Evolutionary conservation across 1,140 invertebrate genomes (phyloP).

Genomic region (Doryteuthis pealeii): DNA sequence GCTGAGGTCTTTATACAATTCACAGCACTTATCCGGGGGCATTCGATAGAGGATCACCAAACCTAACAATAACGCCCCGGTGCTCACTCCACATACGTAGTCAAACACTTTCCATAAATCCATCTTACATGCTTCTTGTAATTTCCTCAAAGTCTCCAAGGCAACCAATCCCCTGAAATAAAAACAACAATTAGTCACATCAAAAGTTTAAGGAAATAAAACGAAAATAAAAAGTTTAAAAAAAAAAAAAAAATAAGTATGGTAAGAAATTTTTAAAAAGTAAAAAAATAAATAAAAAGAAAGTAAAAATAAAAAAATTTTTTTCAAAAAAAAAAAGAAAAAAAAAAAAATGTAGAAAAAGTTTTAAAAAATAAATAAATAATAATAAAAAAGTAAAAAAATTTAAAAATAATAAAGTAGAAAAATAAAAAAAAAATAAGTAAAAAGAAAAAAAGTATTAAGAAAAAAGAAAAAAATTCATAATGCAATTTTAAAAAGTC

Average conservation of each 20-base stretch:
- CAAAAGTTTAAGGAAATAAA: too few species aligned
- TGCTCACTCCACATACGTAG: conserved; percentile 89
- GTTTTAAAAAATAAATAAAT: too few species aligned
- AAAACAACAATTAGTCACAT: conserved; percentile 23
- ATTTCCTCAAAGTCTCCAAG: conserved; percentile 75
- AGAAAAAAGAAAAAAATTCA: too few species aligned
- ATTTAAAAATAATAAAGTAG: too few species aligned
- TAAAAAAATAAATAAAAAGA: neutral
- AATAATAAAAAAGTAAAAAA: too few species aligned
- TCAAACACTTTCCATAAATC: conserved; percentile 73
- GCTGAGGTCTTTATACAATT: conserved; percentile 72
- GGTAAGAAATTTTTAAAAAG: neutral
- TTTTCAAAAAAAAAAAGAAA: too few species aligned
- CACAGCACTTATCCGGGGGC: conserved; percentile 68
- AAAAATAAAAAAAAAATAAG: too few species aligned
- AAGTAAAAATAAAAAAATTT: too few species aligned
- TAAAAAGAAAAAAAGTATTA: too few species aligned
- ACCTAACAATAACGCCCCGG: conserved; percentile 67
- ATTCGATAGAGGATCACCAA: conserved; percentile 60
- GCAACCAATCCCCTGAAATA: conserved; percentile 73
- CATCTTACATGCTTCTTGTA: conserved; percentile 68
- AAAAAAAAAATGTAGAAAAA: too few species aligned
- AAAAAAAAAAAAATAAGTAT: neutral
- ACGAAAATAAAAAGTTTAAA: neutral
- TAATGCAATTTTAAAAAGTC: too few species aligned